These are phyloP conservation scores for Rhamphomyia laevipes DNA, from an alignment of 2,888 invertebrate species.

Conservation along the genomic window DNA sequence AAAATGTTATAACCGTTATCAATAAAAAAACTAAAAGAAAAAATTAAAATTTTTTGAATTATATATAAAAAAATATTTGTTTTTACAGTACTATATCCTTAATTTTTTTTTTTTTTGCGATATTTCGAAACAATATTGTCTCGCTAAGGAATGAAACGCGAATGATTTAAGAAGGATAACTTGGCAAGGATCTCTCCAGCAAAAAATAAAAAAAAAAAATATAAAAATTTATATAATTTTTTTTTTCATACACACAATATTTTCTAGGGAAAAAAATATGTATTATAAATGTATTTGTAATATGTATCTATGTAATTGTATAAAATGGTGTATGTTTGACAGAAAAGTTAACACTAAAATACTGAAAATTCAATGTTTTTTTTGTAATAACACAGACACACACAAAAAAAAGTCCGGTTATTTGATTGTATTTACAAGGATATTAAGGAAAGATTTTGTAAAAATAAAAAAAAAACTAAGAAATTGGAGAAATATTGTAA, in stretches of 20 bases:
- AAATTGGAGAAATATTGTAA: too few species aligned
- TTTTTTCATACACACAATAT: not conserved
- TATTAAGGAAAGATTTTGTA: too few species aligned
- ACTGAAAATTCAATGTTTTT: too few species aligned
- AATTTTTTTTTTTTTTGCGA: not conserved
- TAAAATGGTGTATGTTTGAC: too few species aligned
- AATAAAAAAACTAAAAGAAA: not conserved
- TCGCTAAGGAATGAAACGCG: conserved; percentile 24
- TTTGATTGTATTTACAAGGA: too few species aligned
- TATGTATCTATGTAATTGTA: too few species aligned
- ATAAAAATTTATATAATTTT: not conserved
- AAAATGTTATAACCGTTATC: not conserved
- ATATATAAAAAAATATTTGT: not conserved
- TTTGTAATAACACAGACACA: not conserved
- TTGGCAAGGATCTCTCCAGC: conserved; percentile 12
- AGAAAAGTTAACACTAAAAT: too few species aligned
- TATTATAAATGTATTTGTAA: not conserved
- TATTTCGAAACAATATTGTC: conserved; percentile 14
- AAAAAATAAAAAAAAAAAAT: conserved; percentile 2
- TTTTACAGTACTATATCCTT: not conserved
- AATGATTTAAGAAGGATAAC: conserved; percentile 19
- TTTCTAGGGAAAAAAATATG: conserved; percentile 4
- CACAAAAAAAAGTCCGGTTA: too few species aligned
- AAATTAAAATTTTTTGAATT: not conserved
- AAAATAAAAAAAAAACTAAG: too few species aligned